phyloP scores from a whole-genome alignment of 2,888 invertebrate species.

The Drosophila anceps region DNA sequence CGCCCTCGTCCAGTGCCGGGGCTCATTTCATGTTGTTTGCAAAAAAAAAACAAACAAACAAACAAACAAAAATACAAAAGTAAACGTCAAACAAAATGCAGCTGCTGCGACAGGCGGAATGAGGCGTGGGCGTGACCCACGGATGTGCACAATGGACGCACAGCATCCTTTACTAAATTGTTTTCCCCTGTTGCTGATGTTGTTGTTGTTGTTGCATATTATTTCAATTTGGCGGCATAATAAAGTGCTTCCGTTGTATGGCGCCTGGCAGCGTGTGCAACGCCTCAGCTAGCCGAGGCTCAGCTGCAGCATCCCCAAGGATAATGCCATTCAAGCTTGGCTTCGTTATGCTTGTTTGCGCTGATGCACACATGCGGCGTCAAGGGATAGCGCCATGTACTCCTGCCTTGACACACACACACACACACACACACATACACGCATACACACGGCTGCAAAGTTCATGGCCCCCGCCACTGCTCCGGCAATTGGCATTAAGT shows the following conservation, averaged over 20 bases:
- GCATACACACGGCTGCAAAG: constrained; percentile 36
- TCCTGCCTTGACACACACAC: constrained; percentile 29
- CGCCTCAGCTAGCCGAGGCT: constrained; percentile 8
- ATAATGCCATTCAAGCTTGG: constrained; percentile 56
- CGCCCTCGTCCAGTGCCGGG: constrained; percentile 36
- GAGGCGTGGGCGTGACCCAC: constrained; percentile 17
- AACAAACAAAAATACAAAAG: constrained; percentile 42
- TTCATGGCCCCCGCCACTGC: constrained; percentile 55
- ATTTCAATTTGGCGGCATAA: constrained; percentile 79
- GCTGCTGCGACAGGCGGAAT: constrained; percentile 16
- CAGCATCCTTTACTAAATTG: constrained; percentile 62
- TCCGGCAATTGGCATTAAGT: constrained; percentile 20
- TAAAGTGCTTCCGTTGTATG: constrained; percentile 69
- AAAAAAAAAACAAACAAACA: constrained; percentile 61
- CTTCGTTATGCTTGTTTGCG: constrained; percentile 74
- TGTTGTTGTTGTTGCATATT: constrained; percentile 67
- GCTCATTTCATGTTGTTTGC: constrained; percentile 70
- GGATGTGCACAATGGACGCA: constrained; percentile 55
- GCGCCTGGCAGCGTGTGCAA: constrained; percentile 43
- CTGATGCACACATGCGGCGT: constrained; percentile 36
- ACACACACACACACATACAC: constrained; percentile 11
- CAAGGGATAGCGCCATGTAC: constrained; percentile 16
- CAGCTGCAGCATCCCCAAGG: constrained; percentile 66
- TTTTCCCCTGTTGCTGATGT: constrained; percentile 40
- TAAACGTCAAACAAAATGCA: constrained; percentile 60